Evolutionary conservation across 2,797 vertebrate genomes (phyloP).

Genomic region (Agapornis canus): DNA sequence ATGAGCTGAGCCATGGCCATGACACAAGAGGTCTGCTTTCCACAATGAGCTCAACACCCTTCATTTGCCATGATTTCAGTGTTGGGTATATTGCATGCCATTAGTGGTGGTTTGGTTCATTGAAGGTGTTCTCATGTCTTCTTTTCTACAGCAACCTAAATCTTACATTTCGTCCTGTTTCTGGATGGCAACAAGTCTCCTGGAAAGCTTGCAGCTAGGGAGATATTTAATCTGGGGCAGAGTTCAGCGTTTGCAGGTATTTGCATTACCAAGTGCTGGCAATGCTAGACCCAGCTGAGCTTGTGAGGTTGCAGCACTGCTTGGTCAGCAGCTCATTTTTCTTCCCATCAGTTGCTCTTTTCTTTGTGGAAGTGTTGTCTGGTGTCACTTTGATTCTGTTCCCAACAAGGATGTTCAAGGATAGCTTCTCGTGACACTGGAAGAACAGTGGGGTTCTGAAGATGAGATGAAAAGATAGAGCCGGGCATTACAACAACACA

Average conservation of each 20-base stretch:
- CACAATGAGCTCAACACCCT: neutral
- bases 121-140: neutral
- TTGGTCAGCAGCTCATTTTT: neutral
- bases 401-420: neutral
- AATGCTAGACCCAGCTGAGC: neutral
- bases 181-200: neutral
- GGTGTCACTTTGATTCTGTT: neutral
- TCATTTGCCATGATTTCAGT: accelerated
- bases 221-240: neutral
- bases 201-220: neutral
- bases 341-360: neutral
- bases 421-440: accelerated
- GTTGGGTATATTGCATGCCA: accelerated
- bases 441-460: neutral
- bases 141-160: neutral
- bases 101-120: neutral
- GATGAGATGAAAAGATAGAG: neutral
- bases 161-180: neutral
- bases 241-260: neutral
- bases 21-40: neutral
- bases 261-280: neutral
- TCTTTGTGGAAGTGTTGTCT: neutral
- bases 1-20: neutral
- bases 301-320: accelerated
- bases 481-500: neutral